Base-by-base conservation (phyloP, 2,797 vertebrate genomes). In the Sebastes reedi region DNA sequence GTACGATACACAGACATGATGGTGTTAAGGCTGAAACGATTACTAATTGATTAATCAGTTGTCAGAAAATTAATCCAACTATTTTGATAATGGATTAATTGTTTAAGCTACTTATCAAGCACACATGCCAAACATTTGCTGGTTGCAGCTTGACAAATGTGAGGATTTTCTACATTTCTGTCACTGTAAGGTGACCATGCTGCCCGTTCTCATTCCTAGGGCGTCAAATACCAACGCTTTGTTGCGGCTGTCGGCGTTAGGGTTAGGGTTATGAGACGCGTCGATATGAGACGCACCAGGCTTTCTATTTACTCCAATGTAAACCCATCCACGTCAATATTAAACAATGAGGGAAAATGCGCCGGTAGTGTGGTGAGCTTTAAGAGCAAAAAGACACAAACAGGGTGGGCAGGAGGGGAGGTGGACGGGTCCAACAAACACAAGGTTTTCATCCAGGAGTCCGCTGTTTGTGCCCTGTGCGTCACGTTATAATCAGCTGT, bases 61-160 rank as follows among this genome's bases (percentile, higher is more conserved):
- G 32, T 67, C 42, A 29, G n/a, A 18, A 58, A 64, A 54, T 24
- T 1, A 58, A 70, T 59, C 3, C 10, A 66, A 39, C n/a, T 42
- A 27, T 61, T 76, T 61, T 59, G 30, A 68, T 73, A 60, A 64
- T 30, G 61, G 52, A 75, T 66, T 52, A 54, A 75, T 60, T 70
- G n/a, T 79, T 58, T 83, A 65, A 75, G 68, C 55, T 72, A 75
- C 76, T 71, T 75, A 68, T 54, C 39, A 55, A 50, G 66, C 66
- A 61, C 67, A 61, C 72, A 75, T 71, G 72, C 8, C 32, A 27
- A 67, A 54, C 20, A 60, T 36, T 30, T 60, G 36, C 30, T 55
- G 36, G 24, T 50, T 59, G 12, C 54, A 71, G 54, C 12, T 56
- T 71, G 29, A 22, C 11, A 54, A 24, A 71, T 24, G 10, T 32